phyloP scores from a whole-genome alignment of 2,113 vertebrate species.

The Ciconia maguari region DNA sequence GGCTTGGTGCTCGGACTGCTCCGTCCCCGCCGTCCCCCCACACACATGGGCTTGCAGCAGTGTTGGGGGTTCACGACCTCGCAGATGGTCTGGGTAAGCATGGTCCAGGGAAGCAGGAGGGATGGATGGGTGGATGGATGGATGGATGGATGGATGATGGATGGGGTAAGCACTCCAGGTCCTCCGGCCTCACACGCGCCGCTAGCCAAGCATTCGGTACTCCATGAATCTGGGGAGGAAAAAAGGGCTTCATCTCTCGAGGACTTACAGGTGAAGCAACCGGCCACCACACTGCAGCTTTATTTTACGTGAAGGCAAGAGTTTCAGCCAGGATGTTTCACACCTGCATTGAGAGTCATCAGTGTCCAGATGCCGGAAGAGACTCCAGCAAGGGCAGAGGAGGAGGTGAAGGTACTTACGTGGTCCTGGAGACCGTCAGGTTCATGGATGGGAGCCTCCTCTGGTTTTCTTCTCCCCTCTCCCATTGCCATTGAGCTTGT shows the following conservation, averaged over 20 bases:
- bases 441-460: not conserved
- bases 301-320: not conserved
- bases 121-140: not conserved
- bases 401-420: not conserved
- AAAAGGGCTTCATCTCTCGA: accelerated
- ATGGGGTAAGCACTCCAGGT: not conserved
- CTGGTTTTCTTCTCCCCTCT: not conserved
- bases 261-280: not conserved
- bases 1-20: accelerated
- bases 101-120: not conserved
- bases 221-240: accelerated
- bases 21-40: not conserved
- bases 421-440: not conserved
- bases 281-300: not conserved
- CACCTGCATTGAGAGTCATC: not conserved
- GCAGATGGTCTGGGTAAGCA: not conserved
- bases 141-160: not conserved
- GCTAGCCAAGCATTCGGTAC: not conserved
- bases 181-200: not conserved
- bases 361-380: not conserved
- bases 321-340: not conserved
- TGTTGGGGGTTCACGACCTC: not conserved
- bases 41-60: not conserved
- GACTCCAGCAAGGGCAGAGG: not conserved
- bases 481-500: not conserved